Evolutionary conservation across 2,797 vertebrate genomes (phyloP).

Genomic region (Danio aesculapii): DNA sequence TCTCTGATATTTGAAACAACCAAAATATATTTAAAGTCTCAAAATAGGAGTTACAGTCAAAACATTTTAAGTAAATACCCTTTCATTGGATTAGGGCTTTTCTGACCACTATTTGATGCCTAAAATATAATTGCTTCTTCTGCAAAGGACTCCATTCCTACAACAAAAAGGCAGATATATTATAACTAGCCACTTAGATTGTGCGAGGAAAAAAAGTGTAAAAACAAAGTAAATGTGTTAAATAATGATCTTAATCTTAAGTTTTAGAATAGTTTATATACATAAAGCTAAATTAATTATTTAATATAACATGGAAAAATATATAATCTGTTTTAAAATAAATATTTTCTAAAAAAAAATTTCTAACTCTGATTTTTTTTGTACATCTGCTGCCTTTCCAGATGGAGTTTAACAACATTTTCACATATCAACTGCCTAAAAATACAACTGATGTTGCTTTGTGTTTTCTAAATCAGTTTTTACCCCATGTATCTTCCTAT

Average conservation of each 20-base stretch:
- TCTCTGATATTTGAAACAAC: constrained; percentile 29
- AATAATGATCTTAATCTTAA: background rate
- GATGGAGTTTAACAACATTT: background rate
- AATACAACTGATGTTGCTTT: background rate
- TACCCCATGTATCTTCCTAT: background rate
- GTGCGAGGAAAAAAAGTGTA: background rate
- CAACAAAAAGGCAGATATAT: background rate
- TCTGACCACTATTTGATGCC: background rate
- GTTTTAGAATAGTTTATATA: background rate
- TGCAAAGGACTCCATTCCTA: background rate
- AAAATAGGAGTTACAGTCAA: background rate
- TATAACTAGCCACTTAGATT: background rate
- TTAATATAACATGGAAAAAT: background rate
- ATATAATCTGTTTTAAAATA: background rate
- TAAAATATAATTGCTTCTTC: background rate
- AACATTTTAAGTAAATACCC: background rate
- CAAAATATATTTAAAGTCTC: background rate
- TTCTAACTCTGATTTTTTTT: no score
- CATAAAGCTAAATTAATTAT: background rate
- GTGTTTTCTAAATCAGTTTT: background rate
- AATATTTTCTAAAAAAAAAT: no score
- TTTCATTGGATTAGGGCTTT: background rate
- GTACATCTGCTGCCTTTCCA: no score
- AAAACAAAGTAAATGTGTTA: background rate
- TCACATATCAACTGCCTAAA: background rate